Evolutionary conservation across 2,888 invertebrate genomes (phyloP).

Genomic region (Cheilosia impressa): DNA sequence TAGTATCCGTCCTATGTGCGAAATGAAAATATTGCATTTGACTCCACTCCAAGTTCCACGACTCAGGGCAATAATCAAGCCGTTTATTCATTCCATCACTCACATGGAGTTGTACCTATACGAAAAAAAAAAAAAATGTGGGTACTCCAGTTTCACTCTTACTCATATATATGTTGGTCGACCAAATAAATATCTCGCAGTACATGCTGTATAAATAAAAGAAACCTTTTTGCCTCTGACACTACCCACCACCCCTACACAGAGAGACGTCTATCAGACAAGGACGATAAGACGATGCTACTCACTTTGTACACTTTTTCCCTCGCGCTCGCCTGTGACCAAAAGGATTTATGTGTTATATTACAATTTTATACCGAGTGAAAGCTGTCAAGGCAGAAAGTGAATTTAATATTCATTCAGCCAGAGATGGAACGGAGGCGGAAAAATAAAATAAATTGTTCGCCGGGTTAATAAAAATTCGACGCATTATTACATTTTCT

Average conservation of each 20-base stretch:
- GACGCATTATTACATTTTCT: conserved; percentile 48
- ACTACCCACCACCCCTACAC: background rate
- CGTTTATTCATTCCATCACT: conserved; percentile 54
- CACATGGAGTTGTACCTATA: conserved; percentile 27
- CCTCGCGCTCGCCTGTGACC: conserved; percentile 51
- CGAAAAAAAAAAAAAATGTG: background rate
- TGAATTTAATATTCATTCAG: conserved; percentile 71
- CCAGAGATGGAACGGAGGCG: background rate
- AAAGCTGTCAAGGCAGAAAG: conserved; percentile 70
- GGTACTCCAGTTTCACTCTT: background rate
- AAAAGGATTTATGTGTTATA: conserved; percentile 61
- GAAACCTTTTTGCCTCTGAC: conserved; percentile 49
- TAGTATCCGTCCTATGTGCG: conserved; percentile 16
- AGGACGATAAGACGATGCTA: conserved; percentile 53
- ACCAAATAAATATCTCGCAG: conserved; percentile 31
- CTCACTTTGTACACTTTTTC: conserved; percentile 44
- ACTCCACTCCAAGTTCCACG: background rate
- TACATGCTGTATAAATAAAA: conserved; percentile 64
- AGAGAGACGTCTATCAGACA: conserved; percentile 15
- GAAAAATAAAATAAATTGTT: conserved; percentile 59
- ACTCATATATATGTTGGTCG: conserved; percentile 9
- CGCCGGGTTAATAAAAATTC: conserved; percentile 60
- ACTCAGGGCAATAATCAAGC: conserved; percentile 49
- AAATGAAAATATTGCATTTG: conserved; percentile 20
- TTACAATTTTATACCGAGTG: conserved; percentile 67